These are phyloP conservation scores for Coenobita brevimanus DNA, from an alignment of 1,140 invertebrate genomes.

Conservation along the genomic window DNA sequence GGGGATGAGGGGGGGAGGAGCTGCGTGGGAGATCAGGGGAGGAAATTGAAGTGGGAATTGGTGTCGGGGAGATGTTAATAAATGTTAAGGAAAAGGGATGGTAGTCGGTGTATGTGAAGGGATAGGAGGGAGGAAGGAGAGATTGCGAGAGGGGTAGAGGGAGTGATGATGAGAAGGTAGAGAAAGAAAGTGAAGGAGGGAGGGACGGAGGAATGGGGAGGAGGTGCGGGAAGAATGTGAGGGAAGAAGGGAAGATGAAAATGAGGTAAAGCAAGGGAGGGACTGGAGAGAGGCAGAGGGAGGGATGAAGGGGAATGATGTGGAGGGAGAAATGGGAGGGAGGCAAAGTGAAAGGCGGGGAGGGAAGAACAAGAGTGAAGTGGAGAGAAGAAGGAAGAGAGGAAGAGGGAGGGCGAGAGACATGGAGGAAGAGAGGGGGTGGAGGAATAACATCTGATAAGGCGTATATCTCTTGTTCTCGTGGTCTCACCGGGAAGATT, in stretches of 20 bases:
- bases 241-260: not conserved
- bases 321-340: not conserved
- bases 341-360: not conserved
- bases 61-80: too few species aligned
- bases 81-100: too few species aligned
- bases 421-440: not conserved
- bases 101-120: too few species aligned
- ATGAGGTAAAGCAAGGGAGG: not conserved
- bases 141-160: not conserved
- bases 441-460: not conserved
- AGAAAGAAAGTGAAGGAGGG: not conserved
- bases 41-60: too few species aligned
- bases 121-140: not conserved
- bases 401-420: not conserved
- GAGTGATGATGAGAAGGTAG: not conserved
- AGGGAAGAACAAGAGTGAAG: not conserved
- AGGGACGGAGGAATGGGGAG: not conserved
- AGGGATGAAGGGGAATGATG: not conserved
- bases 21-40: too few species aligned
- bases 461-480: too few species aligned
- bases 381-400: not conserved
- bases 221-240: not conserved
- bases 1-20: too few species aligned
- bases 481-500: too few species aligned
- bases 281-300: not conserved